A percentile compares a stretch with the other conserved stretches of the same genome.
Evolutionary conservation across 2,797 vertebrate genomes (phyloP).

Genomic region (Sebastes nivosus): DNA sequence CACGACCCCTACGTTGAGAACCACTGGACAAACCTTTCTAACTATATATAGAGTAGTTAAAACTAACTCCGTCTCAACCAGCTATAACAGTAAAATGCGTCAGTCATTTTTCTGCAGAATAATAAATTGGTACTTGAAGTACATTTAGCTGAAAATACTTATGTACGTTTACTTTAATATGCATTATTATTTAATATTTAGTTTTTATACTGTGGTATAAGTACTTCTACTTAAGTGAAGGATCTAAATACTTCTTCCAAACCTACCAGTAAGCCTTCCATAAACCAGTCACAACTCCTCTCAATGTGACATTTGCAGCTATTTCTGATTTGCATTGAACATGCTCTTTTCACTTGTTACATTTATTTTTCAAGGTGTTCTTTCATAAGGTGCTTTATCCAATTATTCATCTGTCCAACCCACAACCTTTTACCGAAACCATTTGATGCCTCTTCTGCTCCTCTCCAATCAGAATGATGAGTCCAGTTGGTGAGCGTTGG

Average conservation of each 20-base stretch:
- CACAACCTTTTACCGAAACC: slow-evolving; percentile 11
- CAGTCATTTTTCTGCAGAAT: neutral
- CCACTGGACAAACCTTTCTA: too few relatives aligned
- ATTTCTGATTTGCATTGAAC: slow-evolving; percentile 26
- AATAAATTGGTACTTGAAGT: neutral
- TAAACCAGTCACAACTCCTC: slow-evolving; percentile 2
- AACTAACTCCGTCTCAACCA: too few relatives aligned
- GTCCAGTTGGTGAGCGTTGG: slow-evolving; percentile 73
- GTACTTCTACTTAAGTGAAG: neutral
- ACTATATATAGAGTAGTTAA: too few relatives aligned
- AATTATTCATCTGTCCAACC: slow-evolving; percentile 32
- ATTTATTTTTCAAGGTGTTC: slow-evolving; percentile 28
- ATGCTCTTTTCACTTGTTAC: neutral
- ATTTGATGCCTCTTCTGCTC: slow-evolving; percentile 27
- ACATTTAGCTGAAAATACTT: neutral
- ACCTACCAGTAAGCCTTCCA: neutral
- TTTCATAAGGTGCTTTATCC: slow-evolving; percentile 31
- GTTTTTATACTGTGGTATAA: neutral
- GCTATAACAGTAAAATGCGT: neutral
- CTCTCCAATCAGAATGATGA: slow-evolving; percentile 11
- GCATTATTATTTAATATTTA: neutral
- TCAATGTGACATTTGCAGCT: slow-evolving; percentile 24
- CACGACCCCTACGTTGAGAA: neutral
- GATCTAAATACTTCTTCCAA: neutral
- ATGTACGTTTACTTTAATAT: neutral